phyloP scores from a whole-genome alignment of 2,797 vertebrate species.

The Rhinogobio ventralis region DNA sequence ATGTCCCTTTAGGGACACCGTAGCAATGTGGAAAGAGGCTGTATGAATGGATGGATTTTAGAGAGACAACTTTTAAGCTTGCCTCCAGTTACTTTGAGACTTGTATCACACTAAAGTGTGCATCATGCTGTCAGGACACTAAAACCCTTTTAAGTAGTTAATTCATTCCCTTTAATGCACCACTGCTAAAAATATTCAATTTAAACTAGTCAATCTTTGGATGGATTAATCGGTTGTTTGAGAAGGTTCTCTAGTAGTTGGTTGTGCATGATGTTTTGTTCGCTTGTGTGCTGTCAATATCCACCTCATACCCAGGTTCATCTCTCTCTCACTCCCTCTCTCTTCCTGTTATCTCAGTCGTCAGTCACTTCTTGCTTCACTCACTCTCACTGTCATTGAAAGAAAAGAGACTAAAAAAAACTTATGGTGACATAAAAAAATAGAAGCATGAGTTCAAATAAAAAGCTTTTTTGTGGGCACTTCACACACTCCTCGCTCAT shows the following conservation, averaged over 20 bases:
- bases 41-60: neutral
- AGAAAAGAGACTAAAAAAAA: conserved; percentile 35
- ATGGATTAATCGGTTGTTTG: neutral
- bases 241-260: neutral
- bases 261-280: neutral
- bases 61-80: neutral
- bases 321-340: conserved; percentile 10
- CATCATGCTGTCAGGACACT: neutral
- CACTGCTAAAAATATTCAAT: neutral
- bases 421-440: conserved; percentile 35
- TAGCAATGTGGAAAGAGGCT: too few species aligned
- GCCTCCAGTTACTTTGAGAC: neutral
- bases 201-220: neutral
- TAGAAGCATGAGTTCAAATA: conserved; percentile 61
- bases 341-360: conserved; percentile 29
- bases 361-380: conserved; percentile 34
- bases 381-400: conserved; percentile 12
- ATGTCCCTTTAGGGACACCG: too few species aligned
- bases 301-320: neutral
- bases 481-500: conserved; percentile 2
- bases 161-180: neutral
- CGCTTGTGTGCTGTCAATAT: neutral
- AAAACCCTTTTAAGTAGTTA: neutral
- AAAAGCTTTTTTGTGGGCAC: conserved; percentile 52
- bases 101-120: neutral